These are phyloP conservation scores for Phylloscopus trochilus DNA, from an alignment of 2,113 vertebrate species.

Conservation along the genomic window DNA sequence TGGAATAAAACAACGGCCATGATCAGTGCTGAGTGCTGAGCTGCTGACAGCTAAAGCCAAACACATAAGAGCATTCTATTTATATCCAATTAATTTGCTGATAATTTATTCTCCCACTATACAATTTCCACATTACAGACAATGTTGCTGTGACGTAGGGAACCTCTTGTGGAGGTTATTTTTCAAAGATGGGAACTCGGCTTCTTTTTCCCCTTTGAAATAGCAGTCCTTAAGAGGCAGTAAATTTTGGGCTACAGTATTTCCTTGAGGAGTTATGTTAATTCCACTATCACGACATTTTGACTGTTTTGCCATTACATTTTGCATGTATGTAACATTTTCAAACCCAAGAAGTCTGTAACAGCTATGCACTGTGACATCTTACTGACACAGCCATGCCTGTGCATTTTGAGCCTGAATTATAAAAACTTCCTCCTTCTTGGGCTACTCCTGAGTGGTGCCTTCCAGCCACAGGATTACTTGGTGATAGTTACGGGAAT, in stretches of 20 bases:
- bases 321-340: conserved; percentile 1
- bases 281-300: not conserved
- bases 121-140: not conserved
- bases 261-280: not conserved
- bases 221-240: not conserved
- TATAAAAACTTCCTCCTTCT: not conserved
- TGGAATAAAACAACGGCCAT: conserved; percentile 44
- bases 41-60: conserved; percentile 49
- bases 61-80: conserved; percentile 37
- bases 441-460: not conserved
- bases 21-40: conserved; percentile 36
- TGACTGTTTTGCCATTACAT: not conserved
- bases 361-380: not conserved
- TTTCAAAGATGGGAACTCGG: not conserved
- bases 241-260: not conserved
- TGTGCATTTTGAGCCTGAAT: not conserved
- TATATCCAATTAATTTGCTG: conserved; percentile 58
- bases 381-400: not conserved
- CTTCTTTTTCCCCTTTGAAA: not conserved
- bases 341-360: not conserved
- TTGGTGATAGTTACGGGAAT: not conserved
- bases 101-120: conserved; percentile 51
- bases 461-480: not conserved
- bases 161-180: not conserved
- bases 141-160: not conserved